A percentile compares a stretch with the other conserved stretches of the same genome.
phyloP scores from a whole-genome alignment of 1,140 invertebrate species.

The Cydia splendana region DNA sequence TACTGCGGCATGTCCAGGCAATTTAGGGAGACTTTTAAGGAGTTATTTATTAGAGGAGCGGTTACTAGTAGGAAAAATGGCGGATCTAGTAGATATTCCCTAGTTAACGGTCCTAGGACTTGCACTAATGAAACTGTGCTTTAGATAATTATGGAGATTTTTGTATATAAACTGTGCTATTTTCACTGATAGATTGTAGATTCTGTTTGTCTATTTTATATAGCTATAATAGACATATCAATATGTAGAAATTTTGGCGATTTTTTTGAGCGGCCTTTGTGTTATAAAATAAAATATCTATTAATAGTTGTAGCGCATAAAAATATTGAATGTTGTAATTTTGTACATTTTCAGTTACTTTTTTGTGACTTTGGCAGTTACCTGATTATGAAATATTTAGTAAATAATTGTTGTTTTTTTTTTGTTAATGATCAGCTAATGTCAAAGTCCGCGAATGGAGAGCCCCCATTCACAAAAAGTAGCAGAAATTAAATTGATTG shows the following conservation, averaged over 20 bases:
- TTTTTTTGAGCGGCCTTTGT: constrained; percentile 13
- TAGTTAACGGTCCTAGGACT: constrained; percentile 89
- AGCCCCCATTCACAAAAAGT: constrained; percentile 73
- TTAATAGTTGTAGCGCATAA: constrained; percentile 23
- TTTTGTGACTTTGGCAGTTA: constrained; percentile 42
- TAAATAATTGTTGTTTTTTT: constrained; percentile 41
- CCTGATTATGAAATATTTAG: constrained; percentile 39
- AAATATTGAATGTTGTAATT: constrained; percentile 40
- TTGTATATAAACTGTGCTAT: constrained; percentile 31
- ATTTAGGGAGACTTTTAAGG: constrained; percentile 96
- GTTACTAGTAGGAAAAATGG: constrained; percentile 82
- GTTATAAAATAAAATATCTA: background rate
- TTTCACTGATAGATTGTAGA: constrained; percentile 19
- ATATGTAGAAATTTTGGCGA: background rate
- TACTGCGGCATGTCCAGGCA: constrained; percentile 97
- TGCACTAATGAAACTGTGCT: constrained; percentile 91
- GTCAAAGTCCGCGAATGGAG: constrained; percentile 58
- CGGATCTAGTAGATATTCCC: constrained; percentile 86
- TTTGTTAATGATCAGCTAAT: constrained; percentile 49
- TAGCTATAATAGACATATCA: constrained; percentile 32
- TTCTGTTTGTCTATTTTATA: constrained; percentile 28
- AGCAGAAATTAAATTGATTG: constrained; percentile 40
- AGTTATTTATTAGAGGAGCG: constrained; percentile 87
- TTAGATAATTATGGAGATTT: constrained; percentile 69
- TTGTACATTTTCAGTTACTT: constrained; percentile 40